Conservation (phyloP, 2,797 vertebrate species). For the Hephaestus fuliginosus region DNA sequence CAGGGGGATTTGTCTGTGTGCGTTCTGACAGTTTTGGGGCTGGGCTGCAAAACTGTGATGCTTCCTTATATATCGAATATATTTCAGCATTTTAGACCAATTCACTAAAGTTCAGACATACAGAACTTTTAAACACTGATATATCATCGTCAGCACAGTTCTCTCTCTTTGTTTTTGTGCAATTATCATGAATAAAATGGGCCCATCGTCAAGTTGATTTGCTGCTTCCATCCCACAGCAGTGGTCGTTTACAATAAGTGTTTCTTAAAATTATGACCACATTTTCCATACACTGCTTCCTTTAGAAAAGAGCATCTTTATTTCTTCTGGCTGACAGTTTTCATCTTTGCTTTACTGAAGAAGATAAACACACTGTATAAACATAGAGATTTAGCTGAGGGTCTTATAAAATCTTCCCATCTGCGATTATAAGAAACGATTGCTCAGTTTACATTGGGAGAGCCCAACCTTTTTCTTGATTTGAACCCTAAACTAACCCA, state of each 20-base stretch:
- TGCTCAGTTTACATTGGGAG: conserved; percentile 2
- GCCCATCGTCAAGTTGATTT: conserved; percentile 34
- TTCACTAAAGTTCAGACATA: conserved; percentile 1
- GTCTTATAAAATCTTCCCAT: conserved; percentile 25
- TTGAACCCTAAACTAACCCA: conserved; percentile 16
- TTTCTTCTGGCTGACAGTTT: conserved; percentile 43
- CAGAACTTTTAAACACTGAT: not conserved
- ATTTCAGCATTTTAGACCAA: conserved; percentile 1
- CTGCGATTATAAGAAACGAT: conserved; percentile 23
- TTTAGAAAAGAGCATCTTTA: conserved; percentile 37
- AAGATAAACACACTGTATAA: conserved; percentile 41
- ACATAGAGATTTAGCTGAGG: conserved; percentile 13
- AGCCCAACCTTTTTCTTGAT: conserved; percentile 2
- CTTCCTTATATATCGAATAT: not conserved
- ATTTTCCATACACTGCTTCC: conserved; percentile 52
- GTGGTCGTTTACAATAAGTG: conserved; percentile 14
- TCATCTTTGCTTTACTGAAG: conserved; percentile 27
- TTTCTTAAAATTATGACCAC: conserved; percentile 42
- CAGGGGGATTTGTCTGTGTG: not conserved
- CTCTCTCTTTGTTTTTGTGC: conserved; percentile 1
- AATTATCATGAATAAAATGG: conserved; percentile 19
- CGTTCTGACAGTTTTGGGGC: conserved; percentile 8
- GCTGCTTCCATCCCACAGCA: conserved; percentile 27
- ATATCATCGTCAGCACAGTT: not conserved
- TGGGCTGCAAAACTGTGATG: not conserved